A percentile compares a stretch with the other conserved stretches of the same genome.
Evolutionary conservation across 2,797 vertebrate genomes (phyloP).

Genomic region (Poeciliopsis presidionis): DNA sequence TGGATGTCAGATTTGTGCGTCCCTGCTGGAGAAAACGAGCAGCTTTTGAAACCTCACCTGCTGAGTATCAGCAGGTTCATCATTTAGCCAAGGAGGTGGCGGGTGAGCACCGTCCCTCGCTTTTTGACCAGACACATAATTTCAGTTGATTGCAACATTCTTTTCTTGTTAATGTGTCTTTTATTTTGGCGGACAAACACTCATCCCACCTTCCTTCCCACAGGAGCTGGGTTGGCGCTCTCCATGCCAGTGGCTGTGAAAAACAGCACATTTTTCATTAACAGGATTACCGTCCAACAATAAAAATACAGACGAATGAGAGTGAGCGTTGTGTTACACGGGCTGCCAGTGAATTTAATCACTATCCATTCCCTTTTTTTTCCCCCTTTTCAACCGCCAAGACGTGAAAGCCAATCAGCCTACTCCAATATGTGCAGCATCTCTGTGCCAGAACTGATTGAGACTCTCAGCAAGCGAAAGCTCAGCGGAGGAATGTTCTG

Average conservation of each 20-base stretch:
- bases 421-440: slow-evolving; percentile 76
- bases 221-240: slow-evolving; percentile 51
- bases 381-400: slow-evolving; percentile 55
- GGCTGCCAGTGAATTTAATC: slow-evolving; percentile 80
- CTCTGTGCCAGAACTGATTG: slow-evolving; percentile 69
- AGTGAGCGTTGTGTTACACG: slow-evolving; percentile 41
- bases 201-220: slow-evolving; percentile 55
- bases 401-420: slow-evolving; percentile 73
- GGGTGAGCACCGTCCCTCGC: not conserved
- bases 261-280: slow-evolving; percentile 78
- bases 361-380: slow-evolving; percentile 62
- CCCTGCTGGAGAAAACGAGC: slow-evolving; percentile 12
- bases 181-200: slow-evolving; percentile 57
- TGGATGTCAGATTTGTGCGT: slow-evolving; percentile 10
- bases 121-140: slow-evolving; percentile 39
- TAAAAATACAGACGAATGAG: slow-evolving; percentile 73
- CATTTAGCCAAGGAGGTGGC: slow-evolving; percentile 23
- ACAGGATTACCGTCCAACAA: slow-evolving; percentile 76
- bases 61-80: slow-evolving; percentile 33
- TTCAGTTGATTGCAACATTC: slow-evolving; percentile 62
- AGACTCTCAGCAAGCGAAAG: slow-evolving; percentile 57
- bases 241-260: slow-evolving; percentile 68
- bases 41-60: slow-evolving; percentile 39
- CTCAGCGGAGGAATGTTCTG: slow-evolving; percentile 64
- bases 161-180: slow-evolving; percentile 59